Evolutionary conservation across 2,113 vertebrate species (phyloP).

Genomic region (Tachysurus vachellii): DNA sequence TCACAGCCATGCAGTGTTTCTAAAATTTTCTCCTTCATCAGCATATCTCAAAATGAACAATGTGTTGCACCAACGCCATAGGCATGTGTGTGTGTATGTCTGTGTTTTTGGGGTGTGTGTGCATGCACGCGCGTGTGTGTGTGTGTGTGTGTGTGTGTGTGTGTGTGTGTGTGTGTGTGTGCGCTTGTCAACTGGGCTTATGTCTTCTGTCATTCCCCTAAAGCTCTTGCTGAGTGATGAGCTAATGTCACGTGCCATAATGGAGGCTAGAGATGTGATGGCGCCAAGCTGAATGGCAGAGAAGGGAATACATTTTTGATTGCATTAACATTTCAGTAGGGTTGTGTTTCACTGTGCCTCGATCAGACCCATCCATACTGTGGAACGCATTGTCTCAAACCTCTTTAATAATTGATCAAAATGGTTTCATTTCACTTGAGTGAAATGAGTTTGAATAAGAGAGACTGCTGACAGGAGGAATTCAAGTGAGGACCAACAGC

Average conservation of each 20-base stretch:
- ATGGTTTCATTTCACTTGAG: constrained; percentile 52
- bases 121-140: neutral
- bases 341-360: constrained; percentile 36
- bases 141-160: constrained; percentile 30
- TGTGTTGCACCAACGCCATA: constrained; percentile 28
- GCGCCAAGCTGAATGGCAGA: constrained; percentile 1
- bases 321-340: constrained; percentile 54
- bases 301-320: constrained; percentile 45
- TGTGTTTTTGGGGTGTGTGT: too few relatives aligned
- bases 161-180: constrained; percentile 34
- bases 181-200: constrained; percentile 44
- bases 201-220: constrained; percentile 39
- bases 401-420: constrained; percentile 58
- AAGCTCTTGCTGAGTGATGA: constrained; percentile 34
- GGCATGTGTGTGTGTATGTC: constrained; percentile 14
- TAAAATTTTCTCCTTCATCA: constrained; percentile 6
- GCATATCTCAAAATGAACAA: constrained; percentile 43
- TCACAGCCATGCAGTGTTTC: constrained; percentile 1
- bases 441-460: constrained; percentile 40
- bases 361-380: constrained; percentile 37
- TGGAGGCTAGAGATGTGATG: constrained; percentile 21
- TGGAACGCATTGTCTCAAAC: constrained; percentile 44
- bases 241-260: constrained; percentile 30
- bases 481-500: constrained; percentile 22
- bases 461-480: constrained; percentile 17